phyloP scores from a whole-genome alignment of 1,140 invertebrate species.

The Drosophila nigrodunni region DNA sequence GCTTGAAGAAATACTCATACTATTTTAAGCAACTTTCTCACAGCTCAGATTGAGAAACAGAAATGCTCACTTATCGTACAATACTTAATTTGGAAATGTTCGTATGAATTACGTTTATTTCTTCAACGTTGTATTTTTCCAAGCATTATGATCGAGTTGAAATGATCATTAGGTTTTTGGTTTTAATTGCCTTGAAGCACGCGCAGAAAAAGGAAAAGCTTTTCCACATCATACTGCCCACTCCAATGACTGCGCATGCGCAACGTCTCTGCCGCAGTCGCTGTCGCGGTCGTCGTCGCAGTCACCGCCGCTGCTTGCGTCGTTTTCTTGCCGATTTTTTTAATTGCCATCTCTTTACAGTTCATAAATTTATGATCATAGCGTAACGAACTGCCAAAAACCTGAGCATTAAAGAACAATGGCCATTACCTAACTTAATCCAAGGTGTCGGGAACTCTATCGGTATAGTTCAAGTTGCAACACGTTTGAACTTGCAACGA shows the following conservation, averaged over 20 bases:
- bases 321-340: conserved; percentile 49
- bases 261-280: conserved; percentile 11
- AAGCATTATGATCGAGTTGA: conserved; percentile 21
- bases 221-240: conserved; percentile 19
- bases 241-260: conserved; percentile 50
- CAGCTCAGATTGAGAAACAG: neutral
- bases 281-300: neutral
- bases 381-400: conserved; percentile 34
- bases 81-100: conserved; percentile 54
- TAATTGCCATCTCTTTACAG: conserved; percentile 57
- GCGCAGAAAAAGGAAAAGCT: conserved; percentile 61
- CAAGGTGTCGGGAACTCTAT: conserved; percentile 4
- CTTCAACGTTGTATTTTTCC: conserved; percentile 32
- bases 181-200: conserved; percentile 56
- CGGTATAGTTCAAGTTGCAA: conserved; percentile 28
- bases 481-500: conserved; percentile 41
- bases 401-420: conserved; percentile 24
- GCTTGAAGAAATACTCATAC: neutral
- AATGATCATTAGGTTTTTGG: conserved; percentile 37
- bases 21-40: conserved; percentile 44
- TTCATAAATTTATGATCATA: conserved; percentile 56
- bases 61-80: conserved; percentile 19
- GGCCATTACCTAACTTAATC: conserved; percentile 31
- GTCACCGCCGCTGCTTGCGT: conserved; percentile 14
- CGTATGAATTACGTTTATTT: conserved; percentile 39